Percentiles rank a stretch among this genome's conserved stretches.
Evolutionary conservation across 2,888 invertebrate genomes (phyloP).

Genomic region (Marronus borbonicus): DNA sequence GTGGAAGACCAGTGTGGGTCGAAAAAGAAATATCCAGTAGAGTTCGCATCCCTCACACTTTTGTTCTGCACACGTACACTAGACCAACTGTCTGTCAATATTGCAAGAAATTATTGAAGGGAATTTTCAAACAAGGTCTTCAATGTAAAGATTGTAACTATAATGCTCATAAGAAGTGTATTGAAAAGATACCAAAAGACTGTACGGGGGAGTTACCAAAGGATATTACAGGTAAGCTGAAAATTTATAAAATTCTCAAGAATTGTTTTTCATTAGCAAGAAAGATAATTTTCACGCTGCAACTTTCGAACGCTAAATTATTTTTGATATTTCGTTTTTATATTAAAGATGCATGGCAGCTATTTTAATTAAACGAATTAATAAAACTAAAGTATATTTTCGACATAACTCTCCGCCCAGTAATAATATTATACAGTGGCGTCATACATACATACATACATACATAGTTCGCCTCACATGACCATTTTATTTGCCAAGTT

Average conservation of each 20-base stretch:
- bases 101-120: constrained; percentile 96
- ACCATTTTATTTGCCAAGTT: too few relatives aligned
- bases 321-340: too few relatives aligned
- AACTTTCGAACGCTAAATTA: too few relatives aligned
- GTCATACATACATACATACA: too few relatives aligned
- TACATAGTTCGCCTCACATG: too few relatives aligned
- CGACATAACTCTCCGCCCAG: too few relatives aligned
- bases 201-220: constrained; percentile 85
- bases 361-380: too few relatives aligned
- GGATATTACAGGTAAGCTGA: constrained; percentile 69
- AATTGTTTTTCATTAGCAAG: not conserved
- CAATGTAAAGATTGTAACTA: constrained; percentile 98
- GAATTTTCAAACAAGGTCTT: constrained; percentile 95
- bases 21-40: constrained; percentile 79
- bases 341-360: too few relatives aligned
- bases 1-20: constrained; percentile 80
- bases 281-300: not conserved
- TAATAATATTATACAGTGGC: too few relatives aligned
- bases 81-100: constrained; percentile 96
- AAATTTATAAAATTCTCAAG: not conserved
- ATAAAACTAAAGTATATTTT: too few relatives aligned
- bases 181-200: constrained; percentile 91
- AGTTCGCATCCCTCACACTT: constrained; percentile 93
- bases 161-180: constrained; percentile 96
- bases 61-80: constrained; percentile 96